phyloP scores from a whole-genome alignment of 2,888 invertebrate species.

The Dermolepida albohirtum region DNA sequence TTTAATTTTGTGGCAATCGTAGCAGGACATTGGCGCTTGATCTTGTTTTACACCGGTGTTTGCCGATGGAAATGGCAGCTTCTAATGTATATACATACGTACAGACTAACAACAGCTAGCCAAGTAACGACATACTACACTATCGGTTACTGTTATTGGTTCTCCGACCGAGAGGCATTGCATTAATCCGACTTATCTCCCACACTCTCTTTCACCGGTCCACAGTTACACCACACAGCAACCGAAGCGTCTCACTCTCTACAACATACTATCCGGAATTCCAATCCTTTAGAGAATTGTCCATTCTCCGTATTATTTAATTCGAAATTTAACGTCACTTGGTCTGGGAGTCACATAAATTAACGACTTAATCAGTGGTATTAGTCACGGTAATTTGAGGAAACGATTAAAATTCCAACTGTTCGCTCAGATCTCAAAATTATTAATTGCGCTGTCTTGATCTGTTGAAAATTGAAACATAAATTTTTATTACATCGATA shows the following conservation, averaged over 20 bases:
- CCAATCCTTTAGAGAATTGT: conserved; percentile 33
- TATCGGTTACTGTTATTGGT: conserved; percentile 54
- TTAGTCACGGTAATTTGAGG: conserved; percentile 39
- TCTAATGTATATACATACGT: conserved; percentile 50
- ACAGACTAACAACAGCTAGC: conserved; percentile 37
- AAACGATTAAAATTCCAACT: conserved; percentile 35
- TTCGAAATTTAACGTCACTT: conserved; percentile 38
- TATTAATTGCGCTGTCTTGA: conserved; percentile 38
- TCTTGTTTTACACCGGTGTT: conserved; percentile 58
- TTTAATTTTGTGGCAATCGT: conserved; percentile 62
- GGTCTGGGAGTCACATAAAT: conserved; percentile 37
- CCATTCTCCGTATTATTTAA: conserved; percentile 36
- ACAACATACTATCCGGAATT: conserved; percentile 24
- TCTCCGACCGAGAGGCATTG: conserved; percentile 40
- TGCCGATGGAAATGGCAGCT: conserved; percentile 18
- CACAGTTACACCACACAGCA: conserved; percentile 18
- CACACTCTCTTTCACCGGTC: conserved; percentile 25
- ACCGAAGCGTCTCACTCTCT: conserved; percentile 6
- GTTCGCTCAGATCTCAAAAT: conserved; percentile 26
- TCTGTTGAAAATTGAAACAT: conserved; percentile 36
- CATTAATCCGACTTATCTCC: conserved; percentile 41
- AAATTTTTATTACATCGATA: conserved; percentile 10
- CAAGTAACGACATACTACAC: conserved; percentile 16
- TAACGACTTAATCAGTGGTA: conserved; percentile 38
- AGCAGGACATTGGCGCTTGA: conserved; percentile 58